Conservation (phyloP, 2,797 vertebrate genomes). For the Gallinago solitaria region DNA sequence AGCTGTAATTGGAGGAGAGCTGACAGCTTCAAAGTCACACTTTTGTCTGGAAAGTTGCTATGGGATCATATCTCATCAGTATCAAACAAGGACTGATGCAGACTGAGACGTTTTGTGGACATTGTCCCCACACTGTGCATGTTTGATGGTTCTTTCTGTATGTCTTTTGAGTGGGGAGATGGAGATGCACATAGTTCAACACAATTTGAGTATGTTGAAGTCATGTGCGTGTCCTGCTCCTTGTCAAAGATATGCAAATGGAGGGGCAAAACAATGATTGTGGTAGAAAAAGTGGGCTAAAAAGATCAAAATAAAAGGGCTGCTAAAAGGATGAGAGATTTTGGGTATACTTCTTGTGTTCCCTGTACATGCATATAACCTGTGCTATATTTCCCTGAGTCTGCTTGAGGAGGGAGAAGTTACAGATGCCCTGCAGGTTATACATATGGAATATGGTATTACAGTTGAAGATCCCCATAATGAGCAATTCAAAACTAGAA, state of each 20-base stretch:
- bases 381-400: not conserved
- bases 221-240: not conserved
- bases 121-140: not conserved
- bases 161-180: not conserved
- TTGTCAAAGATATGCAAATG: not conserved
- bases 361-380: not conserved
- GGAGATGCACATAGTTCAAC: not conserved
- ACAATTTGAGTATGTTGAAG: not conserved
- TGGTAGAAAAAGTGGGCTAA: not conserved
- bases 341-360: not conserved
- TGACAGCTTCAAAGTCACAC: not conserved
- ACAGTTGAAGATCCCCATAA: not conserved
- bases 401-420: not conserved
- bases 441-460: rapidly evolving
- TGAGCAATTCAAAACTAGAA: not conserved
- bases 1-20: not conserved
- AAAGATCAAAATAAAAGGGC: not conserved
- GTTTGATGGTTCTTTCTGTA: not conserved
- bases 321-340: not conserved
- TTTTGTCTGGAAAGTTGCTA: not conserved
- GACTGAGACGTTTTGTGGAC: not conserved
- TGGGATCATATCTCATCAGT: rapidly evolving
- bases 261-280: not conserved
- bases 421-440: not conserved
- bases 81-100: not conserved